Evolutionary conservation across 2,888 invertebrate species (phyloP).

Genomic region (Philonicus albiceps): DNA sequence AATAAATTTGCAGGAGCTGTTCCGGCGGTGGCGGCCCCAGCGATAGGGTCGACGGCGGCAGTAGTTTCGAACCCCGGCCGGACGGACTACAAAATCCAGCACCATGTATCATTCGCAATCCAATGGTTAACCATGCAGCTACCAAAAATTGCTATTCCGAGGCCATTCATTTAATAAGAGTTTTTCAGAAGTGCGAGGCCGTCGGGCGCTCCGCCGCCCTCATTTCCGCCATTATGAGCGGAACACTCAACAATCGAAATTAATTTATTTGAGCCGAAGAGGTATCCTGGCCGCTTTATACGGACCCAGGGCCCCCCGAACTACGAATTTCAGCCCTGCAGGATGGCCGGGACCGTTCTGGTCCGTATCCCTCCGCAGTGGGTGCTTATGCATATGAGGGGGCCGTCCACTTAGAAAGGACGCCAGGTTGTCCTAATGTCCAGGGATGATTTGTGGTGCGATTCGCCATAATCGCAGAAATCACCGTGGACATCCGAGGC

Average conservation of each 20-base stretch:
- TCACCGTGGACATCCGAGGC: not conserved
- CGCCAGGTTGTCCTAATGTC: conserved; percentile 48
- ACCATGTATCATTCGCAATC: conserved; percentile 36
- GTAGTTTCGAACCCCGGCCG: not conserved
- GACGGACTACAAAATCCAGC: not conserved
- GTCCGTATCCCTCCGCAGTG: not conserved
- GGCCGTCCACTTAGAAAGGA: not conserved
- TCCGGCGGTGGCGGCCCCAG: not conserved
- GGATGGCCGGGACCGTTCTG: not conserved
- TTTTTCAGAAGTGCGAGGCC: conserved; percentile 7
- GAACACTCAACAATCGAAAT: conserved; percentile 29
- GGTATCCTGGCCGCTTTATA: not conserved
- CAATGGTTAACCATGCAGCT: conserved; percentile 32
- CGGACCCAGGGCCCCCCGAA: not conserved
- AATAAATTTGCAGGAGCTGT: conserved; percentile 16
- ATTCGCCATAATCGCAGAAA: conserved; percentile 28
- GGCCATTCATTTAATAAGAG: conserved; percentile 37
- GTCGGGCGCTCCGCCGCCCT: not conserved
- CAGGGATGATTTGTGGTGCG: conserved; percentile 44
- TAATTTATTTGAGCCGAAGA: conserved; percentile 29
- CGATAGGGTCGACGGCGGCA: not conserved
- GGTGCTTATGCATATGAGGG: conserved; percentile 29
- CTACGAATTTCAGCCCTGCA: not conserved
- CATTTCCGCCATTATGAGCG: conserved; percentile 30
- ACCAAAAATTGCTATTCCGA: conserved; percentile 32